These are phyloP conservation scores for Ceyx erithaca DNA, from an alignment of 2,797 vertebrate genomes.

Conservation along the genomic window DNA sequence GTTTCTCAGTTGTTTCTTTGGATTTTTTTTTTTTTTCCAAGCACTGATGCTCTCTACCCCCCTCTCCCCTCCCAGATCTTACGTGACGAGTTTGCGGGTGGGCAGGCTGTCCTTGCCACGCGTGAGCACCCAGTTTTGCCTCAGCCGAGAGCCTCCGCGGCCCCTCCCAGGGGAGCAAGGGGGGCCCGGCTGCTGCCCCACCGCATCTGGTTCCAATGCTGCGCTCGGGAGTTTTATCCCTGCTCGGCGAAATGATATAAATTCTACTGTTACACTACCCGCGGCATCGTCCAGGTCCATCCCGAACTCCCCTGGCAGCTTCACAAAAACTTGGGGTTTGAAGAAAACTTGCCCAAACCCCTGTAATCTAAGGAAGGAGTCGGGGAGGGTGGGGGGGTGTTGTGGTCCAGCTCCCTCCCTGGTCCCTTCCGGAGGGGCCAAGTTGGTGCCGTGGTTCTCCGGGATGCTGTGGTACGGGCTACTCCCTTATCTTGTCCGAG, in stretches of 20 bases:
- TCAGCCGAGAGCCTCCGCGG: fast-evolving
- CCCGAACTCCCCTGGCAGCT: neutral
- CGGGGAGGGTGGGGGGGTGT: fast-evolving
- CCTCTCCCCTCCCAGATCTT: no score
- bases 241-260: neutral
- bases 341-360: neutral
- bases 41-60: fast-evolving
- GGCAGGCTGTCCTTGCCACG: neutral
- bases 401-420: fast-evolving
- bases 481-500: neutral
- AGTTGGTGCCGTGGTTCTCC: neutral
- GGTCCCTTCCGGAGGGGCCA: neutral
- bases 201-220: conserved; percentile 58
- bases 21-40: neutral
- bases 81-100: fast-evolving
- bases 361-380: neutral
- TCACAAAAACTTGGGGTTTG: neutral
- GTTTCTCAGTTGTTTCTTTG: neutral
- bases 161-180: fast-evolving
- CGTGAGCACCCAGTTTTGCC: neutral
- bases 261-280: neutral
- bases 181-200: neutral
- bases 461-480: neutral
- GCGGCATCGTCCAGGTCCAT: neutral
- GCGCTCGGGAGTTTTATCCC: conserved; percentile 37